Evolutionary conservation across 2,888 invertebrate genomes (phyloP), one percentile per base, ranked within the genome.

Genomic region (Cheilosia urbana): DNA sequence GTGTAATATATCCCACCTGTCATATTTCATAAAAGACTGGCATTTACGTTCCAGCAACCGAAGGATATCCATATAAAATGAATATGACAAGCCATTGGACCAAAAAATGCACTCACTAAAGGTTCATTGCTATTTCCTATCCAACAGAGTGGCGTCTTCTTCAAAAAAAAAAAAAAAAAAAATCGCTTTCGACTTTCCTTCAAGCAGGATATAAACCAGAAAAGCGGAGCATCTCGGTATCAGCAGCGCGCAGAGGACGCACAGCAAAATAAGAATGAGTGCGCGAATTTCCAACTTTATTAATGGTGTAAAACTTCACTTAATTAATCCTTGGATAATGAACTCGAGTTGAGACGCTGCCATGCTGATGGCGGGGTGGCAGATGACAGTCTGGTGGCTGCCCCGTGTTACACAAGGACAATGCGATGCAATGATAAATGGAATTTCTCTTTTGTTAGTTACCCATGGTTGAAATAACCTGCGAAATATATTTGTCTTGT

Each of bases 221-320:
- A 58, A 53, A 55, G 19, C 47, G 15, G 27, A 6, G 7, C 19
- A 17, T 7, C 51, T 30, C 30, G 2, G 30, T 9, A 30, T 7
- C 27, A 30, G 27, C 7, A 30, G 30, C 30, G 7, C 19, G 30
- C 40, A 27, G 11, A 37, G 34, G 27, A 27, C 27, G 1, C 9
- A 34, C n/a, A 21, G n/a, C 21, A 34, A 45, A 47, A 60, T 55
- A 66, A 69, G 37, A 24, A 82, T 82, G 77, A 82, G 77, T 77
- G 24, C 55, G 66, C 66, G 66, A 77, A 66, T 62, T 77, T 75
- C 24, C 69, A 65, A 65, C 47, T 79, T 79, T 71, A 79, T 84
- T 71, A 75, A 84, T 84, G 79, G 75, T 79, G 79, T 69, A 75
- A 84, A 77, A 69, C 65, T 79, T 84, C 75, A 75, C 75, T 84